These are phyloP conservation scores for Pararge aegeria DNA, from an alignment of 1,140 invertebrate species.

Conservation along the genomic window DNA sequence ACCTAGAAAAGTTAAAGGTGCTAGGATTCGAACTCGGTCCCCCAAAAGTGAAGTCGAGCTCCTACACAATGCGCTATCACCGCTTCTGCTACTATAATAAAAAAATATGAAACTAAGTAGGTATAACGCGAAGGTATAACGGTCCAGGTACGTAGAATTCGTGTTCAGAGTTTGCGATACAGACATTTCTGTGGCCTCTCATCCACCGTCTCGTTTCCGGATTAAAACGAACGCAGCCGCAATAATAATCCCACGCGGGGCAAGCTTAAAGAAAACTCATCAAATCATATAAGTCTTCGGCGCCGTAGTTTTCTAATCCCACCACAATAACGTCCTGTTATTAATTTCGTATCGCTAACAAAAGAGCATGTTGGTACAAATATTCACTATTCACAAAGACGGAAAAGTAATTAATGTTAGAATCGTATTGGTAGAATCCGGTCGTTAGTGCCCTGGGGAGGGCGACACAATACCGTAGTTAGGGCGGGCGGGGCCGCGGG, in stretches of 20 bases:
- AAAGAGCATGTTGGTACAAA: conserved; percentile 74
- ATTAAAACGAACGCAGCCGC: conserved; percentile 29
- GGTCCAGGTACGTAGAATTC: background rate
- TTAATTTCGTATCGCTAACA: conserved; percentile 68
- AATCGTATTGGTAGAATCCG: conserved; percentile 57
- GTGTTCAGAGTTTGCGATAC: conserved; percentile 9
- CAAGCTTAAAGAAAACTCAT: conserved; percentile 62
- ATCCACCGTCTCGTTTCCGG: conserved; percentile 20
- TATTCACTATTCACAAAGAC: conserved; percentile 55
- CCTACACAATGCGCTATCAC: too few relatives aligned
- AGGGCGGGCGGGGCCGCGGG: conserved; percentile 32
- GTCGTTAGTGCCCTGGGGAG: conserved; percentile 49
- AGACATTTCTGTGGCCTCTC: conserved; percentile 26
- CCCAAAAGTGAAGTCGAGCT: too few relatives aligned
- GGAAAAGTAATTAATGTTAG: conserved; percentile 65
- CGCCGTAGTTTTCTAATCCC: conserved; percentile 61
- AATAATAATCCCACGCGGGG: conserved; percentile 31
- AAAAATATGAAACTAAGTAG: too few relatives aligned
- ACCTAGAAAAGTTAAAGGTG: too few relatives aligned
- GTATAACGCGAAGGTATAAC: too few relatives aligned
- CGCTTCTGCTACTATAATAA: too few relatives aligned
- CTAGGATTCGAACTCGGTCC: too few relatives aligned
- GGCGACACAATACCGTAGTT: conserved; percentile 71
- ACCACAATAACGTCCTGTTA: conserved; percentile 55
- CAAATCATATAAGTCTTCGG: conserved; percentile 54